Percentiles rank a stretch among this genome's conserved stretches.
These are phyloP conservation scores for Argyra leucocephala DNA, from an alignment of 2,888 invertebrate species.

Conservation along the genomic window DNA sequence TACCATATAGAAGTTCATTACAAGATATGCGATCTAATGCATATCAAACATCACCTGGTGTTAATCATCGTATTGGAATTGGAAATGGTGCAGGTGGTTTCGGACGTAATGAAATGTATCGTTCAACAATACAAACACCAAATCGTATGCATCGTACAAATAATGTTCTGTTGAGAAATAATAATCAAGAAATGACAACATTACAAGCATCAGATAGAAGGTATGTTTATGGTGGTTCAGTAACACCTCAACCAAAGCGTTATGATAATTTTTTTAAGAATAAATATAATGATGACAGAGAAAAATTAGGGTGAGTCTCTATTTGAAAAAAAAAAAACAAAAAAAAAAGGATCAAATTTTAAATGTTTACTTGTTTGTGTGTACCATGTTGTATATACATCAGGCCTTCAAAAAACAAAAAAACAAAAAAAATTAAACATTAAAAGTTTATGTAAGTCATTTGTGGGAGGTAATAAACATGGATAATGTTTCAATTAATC, in stretches of 20 bases:
- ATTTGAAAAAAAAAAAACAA: too few species aligned
- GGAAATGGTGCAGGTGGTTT: constrained; percentile 22
- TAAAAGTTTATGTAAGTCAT: too few species aligned
- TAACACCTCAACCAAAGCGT: constrained; percentile 50
- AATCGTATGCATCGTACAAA: constrained; percentile 12
- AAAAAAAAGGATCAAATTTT: too few species aligned
- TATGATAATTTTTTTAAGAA: constrained; percentile 31
- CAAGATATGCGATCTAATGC: constrained; percentile 31
- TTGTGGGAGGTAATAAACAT: too few species aligned
- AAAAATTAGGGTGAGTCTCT: not conserved
- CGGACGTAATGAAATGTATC: constrained; percentile 35
- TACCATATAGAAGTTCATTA: constrained; percentile 34
- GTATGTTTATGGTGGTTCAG: constrained; percentile 50
- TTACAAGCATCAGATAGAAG: constrained; percentile 32
- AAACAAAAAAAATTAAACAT: too few species aligned
- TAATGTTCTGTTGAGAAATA: constrained; percentile 18
- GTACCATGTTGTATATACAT: too few species aligned
- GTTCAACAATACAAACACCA: constrained; percentile 36
- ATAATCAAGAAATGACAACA: constrained; percentile 16
- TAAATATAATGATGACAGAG: not conserved
- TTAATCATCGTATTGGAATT: not conserved
- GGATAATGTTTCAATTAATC: too few species aligned
- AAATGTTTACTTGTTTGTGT: too few species aligned
- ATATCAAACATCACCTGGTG: not conserved
- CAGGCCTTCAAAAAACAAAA: too few species aligned